These are phyloP conservation scores for Caprella mutica DNA, from an alignment of 2,888 invertebrate species.

Conservation along the genomic window DNA sequence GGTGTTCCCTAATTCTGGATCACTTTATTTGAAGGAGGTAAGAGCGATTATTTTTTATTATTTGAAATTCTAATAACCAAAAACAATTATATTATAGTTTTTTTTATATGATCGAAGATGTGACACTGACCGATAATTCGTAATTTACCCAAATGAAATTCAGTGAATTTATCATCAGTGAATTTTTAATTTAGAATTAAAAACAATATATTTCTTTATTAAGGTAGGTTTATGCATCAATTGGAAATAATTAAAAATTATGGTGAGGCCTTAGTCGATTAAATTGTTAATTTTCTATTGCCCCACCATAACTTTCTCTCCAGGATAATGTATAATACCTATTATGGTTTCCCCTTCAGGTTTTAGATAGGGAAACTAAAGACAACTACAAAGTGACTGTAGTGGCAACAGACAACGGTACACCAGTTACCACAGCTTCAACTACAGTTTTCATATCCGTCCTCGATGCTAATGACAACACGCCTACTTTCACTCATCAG, in stretches of 20 bases:
- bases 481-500: conserved; percentile 29
- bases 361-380: conserved; percentile 81
- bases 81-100: background rate
- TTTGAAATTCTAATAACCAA: background rate
- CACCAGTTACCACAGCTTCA: conserved; percentile 67
- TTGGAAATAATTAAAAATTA: too few species aligned
- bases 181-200: too few species aligned
- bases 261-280: too few species aligned
- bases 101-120: too few species aligned
- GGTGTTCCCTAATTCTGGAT: conserved; percentile 67
- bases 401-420: conserved; percentile 87
- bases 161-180: too few species aligned
- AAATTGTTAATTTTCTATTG: too few species aligned
- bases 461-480: conserved; percentile 52
- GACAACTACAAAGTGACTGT: conserved; percentile 80
- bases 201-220: too few species aligned
- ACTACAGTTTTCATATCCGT: conserved; percentile 66
- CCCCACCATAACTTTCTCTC: too few species aligned
- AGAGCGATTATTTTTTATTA: background rate
- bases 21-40: conserved; percentile 38
- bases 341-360: conserved; percentile 49
- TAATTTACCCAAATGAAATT: too few species aligned
- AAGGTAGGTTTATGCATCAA: too few species aligned
- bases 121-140: too few species aligned
- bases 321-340: background rate